Evolutionary conservation across 2,888 invertebrate species (phyloP).

Genomic region (Kuschelorhynchus macadamiae): DNA sequence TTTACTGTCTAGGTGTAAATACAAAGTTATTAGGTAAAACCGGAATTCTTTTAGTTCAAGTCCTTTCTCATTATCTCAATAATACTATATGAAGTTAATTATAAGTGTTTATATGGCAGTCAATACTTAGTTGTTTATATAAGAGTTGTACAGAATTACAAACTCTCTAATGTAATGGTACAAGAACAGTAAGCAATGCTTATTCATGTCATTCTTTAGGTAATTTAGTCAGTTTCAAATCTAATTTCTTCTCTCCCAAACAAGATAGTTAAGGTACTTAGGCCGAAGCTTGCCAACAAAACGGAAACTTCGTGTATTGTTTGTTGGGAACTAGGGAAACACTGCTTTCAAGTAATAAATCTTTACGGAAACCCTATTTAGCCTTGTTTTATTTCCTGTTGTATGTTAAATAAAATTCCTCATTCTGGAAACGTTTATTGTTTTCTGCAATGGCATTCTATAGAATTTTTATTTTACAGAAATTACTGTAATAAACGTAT

Average conservation of each 20-base stretch:
- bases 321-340: slow-evolving; percentile 28
- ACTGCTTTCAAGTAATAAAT: slow-evolving; percentile 31
- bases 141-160: no score
- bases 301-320: slow-evolving; percentile 33
- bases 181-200: slow-evolving; percentile 18
- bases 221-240: slow-evolving; percentile 26
- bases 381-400: slow-evolving; percentile 23
- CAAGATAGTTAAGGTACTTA: slow-evolving; percentile 22
- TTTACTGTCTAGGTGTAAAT: no score
- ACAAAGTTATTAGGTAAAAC: no score
- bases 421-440: no score
- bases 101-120: no score
- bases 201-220: slow-evolving; percentile 21
- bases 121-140: no score
- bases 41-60: no score
- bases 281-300: slow-evolving; percentile 19
- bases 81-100: no score
- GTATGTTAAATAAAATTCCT: not conserved
- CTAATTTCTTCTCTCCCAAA: slow-evolving; percentile 22
- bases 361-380: slow-evolving; percentile 19
- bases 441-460: slow-evolving; percentile 5
- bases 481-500: no score
- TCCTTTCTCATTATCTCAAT: no score
- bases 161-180: no score
- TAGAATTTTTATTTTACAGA: no score